Evolutionary conservation across 2,113 vertebrate genomes (phyloP), one percentile per base, ranked within the genome.

Genomic region (Hippopotamus amphibius): DNA sequence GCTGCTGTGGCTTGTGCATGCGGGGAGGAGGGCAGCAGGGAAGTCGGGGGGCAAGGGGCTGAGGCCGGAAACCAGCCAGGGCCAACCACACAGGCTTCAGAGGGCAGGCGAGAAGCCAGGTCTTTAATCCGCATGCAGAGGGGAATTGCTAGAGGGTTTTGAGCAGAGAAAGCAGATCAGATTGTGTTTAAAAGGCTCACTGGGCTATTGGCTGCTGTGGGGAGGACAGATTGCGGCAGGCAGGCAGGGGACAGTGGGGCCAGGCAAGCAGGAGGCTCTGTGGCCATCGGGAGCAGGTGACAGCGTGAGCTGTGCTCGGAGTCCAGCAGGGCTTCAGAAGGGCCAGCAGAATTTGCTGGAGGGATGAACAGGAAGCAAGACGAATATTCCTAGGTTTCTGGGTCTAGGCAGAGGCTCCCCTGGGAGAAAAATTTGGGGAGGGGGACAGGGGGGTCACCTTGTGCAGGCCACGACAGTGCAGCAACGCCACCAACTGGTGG

Each of bases 391-490:
- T 81, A n/a, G 65, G 72, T 28, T 92, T 76, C 83, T 7, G 26
- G 77, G 59, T 12, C 6, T 26, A 33, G 83, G 17, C 65, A 5
- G 77, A 41, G n/a, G 53, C 28, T 26, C 80, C 46, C 63, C 17
- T 5, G 17, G 15, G 57, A 59, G 17, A 10, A 79, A 33, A 13
- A 21, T 1, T 7, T 3, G 37, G 53, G 43, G 77, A 26, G 3
- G 63, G 53, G n/a, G 24, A 12, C 16, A 2, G 16, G 41, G 37
- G 37, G 65, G 53, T 97, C 98, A 99, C 99, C 99, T 99, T 99
- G 97, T 99, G 99, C 94, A 99, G 99, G 79, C 99, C 98, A 72
- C 99, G 97, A 90, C 99, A 99, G 98, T 99, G 99, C 50, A 99
- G 98, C 15, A 99, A 98, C 0, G 99, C 99, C 97, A 99, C 99